Conservation (phyloP, 1,140 invertebrate species). For the Trichonephila clavata region DNA sequence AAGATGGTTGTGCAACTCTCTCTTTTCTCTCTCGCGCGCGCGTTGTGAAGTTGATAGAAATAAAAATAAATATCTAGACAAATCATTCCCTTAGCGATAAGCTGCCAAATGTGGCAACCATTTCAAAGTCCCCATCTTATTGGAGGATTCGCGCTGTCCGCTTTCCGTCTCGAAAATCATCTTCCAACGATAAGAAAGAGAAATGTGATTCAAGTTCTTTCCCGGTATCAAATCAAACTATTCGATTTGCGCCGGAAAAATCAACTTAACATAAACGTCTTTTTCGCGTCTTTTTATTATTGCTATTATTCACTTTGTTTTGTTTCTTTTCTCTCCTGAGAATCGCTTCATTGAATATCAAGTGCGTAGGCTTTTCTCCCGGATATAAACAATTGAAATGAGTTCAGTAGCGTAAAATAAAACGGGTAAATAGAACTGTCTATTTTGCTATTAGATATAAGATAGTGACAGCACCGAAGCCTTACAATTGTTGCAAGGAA, state of each 20-base stretch:
- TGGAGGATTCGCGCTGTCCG: neutral
- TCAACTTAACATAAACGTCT: neutral
- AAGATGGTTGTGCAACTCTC: no score
- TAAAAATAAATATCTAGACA: no score
- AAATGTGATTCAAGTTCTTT: neutral
- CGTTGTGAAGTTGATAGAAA: no score
- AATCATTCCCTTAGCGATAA: neutral
- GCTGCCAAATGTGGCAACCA: neutral
- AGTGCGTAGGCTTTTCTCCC: slow-evolving; percentile 16
- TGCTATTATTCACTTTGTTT: neutral
- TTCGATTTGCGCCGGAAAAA: neutral
- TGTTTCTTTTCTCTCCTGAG: neutral
- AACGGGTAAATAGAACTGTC: slow-evolving; percentile 28
- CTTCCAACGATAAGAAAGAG: neutral
- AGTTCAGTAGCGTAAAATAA: slow-evolving; percentile 10
- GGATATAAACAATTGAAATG: slow-evolving; percentile 5
- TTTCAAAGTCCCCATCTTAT: neutral
- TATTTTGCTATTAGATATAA: neutral
- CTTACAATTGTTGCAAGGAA: no score
- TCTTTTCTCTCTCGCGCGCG: no score
- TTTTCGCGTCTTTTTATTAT: neutral
- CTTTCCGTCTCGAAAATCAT: neutral
- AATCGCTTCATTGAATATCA: slow-evolving; percentile 20
- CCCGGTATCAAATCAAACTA: neutral
- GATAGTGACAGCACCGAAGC: no score